A percentile compares a stretch with the other conserved stretches of the same genome.
These are phyloP conservation scores for Bombycilla garrulus DNA, from an alignment of 2,113 vertebrate genomes.

Conservation along the genomic window DNA sequence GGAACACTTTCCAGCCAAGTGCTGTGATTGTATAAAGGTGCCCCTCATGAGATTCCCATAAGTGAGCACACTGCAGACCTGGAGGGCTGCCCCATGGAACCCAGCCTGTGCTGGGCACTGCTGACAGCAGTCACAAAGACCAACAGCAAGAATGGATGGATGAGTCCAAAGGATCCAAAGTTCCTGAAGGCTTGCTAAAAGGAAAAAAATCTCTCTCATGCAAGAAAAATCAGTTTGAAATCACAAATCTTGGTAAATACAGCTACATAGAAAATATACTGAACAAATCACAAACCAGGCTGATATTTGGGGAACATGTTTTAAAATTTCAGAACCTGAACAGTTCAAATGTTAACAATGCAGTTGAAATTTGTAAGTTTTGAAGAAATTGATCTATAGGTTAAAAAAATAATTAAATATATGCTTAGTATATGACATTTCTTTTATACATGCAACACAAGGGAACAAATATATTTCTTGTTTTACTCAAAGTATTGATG, in stretches of 20 bases:
- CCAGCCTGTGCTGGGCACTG: background rate
- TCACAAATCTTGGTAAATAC: background rate
- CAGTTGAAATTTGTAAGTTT: background rate
- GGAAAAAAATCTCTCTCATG: background rate
- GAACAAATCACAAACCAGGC: background rate
- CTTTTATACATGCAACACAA: background rate
- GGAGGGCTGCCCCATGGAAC: background rate
- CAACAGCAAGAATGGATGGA: background rate
- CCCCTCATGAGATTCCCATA: background rate
- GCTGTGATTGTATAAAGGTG: background rate
- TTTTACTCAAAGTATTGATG: background rate
- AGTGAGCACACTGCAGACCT: background rate
- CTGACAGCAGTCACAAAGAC: background rate
- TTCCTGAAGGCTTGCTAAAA: background rate
- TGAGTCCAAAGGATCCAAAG: background rate
- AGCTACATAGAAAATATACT: background rate
- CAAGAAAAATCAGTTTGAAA: background rate
- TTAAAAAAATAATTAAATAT: background rate
- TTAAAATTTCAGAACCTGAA: background rate
- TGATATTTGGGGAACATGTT: background rate
- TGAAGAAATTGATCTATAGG: background rate
- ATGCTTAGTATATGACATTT: background rate
- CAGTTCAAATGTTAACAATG: background rate
- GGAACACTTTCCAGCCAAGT: background rate
- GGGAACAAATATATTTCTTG: background rate